Evolutionary conservation across 2,113 vertebrate genomes (phyloP).

Genomic region (Campylomormyrus tamandua): DNA sequence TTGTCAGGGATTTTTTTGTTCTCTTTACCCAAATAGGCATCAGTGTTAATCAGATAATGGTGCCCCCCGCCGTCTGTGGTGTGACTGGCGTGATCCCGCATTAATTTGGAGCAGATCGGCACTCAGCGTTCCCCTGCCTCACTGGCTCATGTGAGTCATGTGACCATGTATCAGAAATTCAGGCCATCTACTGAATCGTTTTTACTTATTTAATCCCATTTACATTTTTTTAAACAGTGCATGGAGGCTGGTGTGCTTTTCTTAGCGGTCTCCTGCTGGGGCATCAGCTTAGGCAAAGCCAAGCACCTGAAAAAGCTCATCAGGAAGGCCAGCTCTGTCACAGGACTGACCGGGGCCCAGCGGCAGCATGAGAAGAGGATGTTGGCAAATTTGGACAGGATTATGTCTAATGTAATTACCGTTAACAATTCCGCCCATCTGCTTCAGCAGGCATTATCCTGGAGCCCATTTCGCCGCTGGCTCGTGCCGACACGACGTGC

Average conservation of each 20-base stretch:
- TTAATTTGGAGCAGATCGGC: neutral
- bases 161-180: neutral
- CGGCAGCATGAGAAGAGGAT: neutral
- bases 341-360: neutral
- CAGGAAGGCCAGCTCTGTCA: neutral
- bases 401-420: neutral
- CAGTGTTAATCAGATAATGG: neutral
- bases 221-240: neutral
- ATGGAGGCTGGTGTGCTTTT: neutral
- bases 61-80: neutral
- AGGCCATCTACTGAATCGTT: neutral
- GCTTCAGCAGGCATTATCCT: neutral
- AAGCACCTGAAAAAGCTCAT: neutral
- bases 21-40: neutral
- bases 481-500: too few relatives aligned
- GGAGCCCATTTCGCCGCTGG: neutral
- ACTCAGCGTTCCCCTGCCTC: neutral
- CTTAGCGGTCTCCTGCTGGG: neutral
- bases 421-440: neutral
- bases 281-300: neutral
- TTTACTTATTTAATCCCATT: neutral
- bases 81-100: neutral
- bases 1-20: neutral
- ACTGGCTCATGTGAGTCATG: neutral
- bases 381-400: neutral